These are phyloP conservation scores for Mus caroli DNA, from an alignment of 2,797 vertebrate species.

Conservation along the genomic window DNA sequence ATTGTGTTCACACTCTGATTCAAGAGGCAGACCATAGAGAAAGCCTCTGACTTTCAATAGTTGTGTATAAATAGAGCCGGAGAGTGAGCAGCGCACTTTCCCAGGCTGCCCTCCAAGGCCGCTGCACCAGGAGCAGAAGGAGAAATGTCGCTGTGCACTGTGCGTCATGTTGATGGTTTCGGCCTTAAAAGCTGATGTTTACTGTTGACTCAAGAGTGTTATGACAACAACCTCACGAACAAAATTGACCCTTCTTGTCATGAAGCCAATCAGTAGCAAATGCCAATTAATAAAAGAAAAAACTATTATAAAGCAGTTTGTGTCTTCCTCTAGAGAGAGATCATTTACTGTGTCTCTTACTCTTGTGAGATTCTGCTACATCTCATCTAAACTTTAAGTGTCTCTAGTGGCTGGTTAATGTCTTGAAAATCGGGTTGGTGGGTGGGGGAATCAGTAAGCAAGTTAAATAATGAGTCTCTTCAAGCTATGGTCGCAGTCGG, in stretches of 20 bases:
- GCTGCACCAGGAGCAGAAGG: background rate
- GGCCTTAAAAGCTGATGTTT: conserved; percentile 55
- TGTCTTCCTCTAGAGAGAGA: conserved; percentile 67
- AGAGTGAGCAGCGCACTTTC: conserved; percentile 62
- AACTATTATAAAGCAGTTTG: conserved; percentile 42
- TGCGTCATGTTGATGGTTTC: conserved; percentile 1
- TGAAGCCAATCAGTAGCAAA: conserved; percentile 44
- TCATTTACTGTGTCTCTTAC: background rate
- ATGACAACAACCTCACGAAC: background rate
- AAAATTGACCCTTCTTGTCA: background rate
- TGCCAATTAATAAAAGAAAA: background rate
- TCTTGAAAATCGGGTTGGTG: background rate
- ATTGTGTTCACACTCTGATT: conserved; percentile 78
- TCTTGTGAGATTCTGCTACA: background rate
- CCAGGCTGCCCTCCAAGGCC: conserved; percentile 62
- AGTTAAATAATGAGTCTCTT: conserved; percentile 6
- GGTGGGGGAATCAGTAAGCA: background rate
- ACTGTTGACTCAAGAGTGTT: background rate
- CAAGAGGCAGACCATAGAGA: conserved; percentile 72
- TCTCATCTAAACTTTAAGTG: conserved; percentile 51
- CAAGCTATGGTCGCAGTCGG: background rate
- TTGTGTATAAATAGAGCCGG: conserved; percentile 75
- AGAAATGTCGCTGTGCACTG: background rate
- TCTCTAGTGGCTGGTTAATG: background rate
- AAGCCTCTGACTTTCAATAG: conserved; percentile 81